Conservation (phyloP, 2,113 vertebrate genomes). For the Scomber scombrus region DNA sequence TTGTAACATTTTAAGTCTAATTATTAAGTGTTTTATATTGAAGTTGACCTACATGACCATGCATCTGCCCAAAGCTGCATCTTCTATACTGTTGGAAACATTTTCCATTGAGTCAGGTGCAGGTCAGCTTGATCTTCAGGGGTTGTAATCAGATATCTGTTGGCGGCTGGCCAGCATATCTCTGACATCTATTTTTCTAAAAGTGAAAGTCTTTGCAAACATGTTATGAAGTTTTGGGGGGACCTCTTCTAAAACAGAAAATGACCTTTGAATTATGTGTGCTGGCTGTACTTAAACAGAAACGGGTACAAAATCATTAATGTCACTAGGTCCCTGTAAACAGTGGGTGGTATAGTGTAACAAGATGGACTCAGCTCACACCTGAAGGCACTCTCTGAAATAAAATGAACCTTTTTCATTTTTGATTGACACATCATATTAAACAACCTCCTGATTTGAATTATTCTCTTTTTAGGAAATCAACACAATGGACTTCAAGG, state of each 20-base stretch:
- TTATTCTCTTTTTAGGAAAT: background rate
- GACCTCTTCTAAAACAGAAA: background rate
- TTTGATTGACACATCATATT: background rate
- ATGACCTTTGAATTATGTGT: conserved; percentile 8
- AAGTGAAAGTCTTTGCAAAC: conserved; percentile 14
- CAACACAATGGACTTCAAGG: background rate
- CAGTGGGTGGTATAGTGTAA: background rate
- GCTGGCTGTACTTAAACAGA: conserved; percentile 8
- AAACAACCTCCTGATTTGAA: background rate
- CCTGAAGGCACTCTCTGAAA: background rate
- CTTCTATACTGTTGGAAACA: background rate
- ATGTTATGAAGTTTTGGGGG: background rate
- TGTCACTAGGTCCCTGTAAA: background rate
- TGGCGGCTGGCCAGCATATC: background rate
- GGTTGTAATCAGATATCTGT: background rate
- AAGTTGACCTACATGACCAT: background rate
- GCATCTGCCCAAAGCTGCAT: background rate
- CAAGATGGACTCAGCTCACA: too few species aligned
- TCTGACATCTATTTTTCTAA: background rate
- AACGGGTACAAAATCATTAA: background rate
- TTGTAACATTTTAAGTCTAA: background rate
- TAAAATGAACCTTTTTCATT: background rate
- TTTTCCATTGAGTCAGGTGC: too few species aligned
- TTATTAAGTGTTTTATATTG: background rate
- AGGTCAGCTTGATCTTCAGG: background rate